Evolutionary conservation across 2,797 vertebrate genomes (phyloP).

Genomic region (Nyctalus aviator): DNA sequence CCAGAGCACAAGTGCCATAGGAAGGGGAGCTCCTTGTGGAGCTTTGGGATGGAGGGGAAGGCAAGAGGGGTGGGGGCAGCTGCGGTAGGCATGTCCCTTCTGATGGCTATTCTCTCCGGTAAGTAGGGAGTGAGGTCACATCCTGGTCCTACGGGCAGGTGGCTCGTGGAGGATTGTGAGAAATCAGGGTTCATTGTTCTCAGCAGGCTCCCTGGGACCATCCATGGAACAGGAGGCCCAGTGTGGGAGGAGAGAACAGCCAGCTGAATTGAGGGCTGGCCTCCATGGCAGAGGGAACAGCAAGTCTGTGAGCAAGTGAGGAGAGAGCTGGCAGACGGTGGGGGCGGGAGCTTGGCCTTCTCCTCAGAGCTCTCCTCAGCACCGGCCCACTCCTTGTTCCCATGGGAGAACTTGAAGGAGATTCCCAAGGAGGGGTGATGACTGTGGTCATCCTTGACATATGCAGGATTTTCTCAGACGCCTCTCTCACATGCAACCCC

Average conservation of each 20-base stretch:
- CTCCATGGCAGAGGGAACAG: neutral
- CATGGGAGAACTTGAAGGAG: neutral
- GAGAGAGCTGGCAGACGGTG: neutral
- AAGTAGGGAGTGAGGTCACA: neutral
- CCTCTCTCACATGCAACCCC: neutral
- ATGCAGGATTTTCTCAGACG: neutral
- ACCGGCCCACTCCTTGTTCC: neutral
- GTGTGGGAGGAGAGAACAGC: neutral
- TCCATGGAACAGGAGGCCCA: neutral
- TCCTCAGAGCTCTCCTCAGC: neutral
- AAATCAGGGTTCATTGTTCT: neutral
- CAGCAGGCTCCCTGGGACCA: neutral
- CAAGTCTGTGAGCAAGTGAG: neutral
- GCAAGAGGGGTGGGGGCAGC: accelerated
- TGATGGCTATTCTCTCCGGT: neutral
- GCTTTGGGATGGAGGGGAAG: neutral
- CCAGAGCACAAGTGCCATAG: neutral
- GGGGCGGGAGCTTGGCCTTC: neutral
- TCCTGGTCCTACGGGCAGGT: neutral
- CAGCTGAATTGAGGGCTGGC: accelerated
- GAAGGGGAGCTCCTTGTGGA: neutral
- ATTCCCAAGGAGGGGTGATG: neutral
- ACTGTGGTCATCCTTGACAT: neutral
- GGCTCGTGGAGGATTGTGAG: neutral
- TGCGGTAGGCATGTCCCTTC: neutral